Evolutionary conservation across 2,113 vertebrate genomes (phyloP).

Genomic region (Xiphophorus maculatus): DNA sequence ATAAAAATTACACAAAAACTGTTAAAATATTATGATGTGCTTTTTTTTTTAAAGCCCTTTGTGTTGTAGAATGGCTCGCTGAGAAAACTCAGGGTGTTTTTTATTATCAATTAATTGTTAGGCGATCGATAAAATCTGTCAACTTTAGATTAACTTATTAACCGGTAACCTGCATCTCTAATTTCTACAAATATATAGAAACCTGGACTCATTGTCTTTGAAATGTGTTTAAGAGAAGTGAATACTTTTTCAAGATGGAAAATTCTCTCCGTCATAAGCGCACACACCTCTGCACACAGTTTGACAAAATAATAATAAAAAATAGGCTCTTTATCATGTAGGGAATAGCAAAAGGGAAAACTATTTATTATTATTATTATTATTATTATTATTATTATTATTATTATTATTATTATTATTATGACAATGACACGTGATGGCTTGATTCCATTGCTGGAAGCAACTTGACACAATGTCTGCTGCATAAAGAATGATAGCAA

Average conservation of each 20-base stretch:
- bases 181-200: background rate
- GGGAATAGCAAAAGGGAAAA: conserved; percentile 11
- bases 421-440: background rate
- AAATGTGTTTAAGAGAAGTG: background rate
- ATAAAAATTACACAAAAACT: too few relatives aligned
- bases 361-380: background rate
- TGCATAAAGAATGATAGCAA: conserved; percentile 24
- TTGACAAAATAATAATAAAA: background rate
- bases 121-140: too few relatives aligned
- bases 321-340: background rate
- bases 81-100: too few relatives aligned
- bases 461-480: conserved; percentile 20
- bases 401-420: too few relatives aligned
- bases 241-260: background rate
- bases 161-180: too few relatives aligned
- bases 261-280: background rate
- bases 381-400: too few relatives aligned
- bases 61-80: too few relatives aligned
- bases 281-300: background rate
- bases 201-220: background rate
- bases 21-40: too few relatives aligned
- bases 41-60: too few relatives aligned
- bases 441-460: background rate
- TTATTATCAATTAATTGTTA: too few relatives aligned
- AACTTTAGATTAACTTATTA: too few relatives aligned